Evolutionary conservation across 2,113 vertebrate genomes (phyloP).

Genomic region (Butorides virescens): DNA sequence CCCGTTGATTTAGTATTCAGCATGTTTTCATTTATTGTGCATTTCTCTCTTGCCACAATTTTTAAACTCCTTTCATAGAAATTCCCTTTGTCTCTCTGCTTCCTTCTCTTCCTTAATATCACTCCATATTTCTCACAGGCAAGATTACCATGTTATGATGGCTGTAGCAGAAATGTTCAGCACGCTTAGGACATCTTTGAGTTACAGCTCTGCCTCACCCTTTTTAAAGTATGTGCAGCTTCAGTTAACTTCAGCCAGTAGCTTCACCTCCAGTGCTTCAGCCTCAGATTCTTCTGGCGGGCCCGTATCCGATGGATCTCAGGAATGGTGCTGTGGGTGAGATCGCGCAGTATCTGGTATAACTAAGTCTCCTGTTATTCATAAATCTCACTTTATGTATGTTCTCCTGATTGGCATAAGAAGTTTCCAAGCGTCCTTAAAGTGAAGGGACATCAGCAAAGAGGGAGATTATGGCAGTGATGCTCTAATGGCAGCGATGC

Average conservation of each 20-base stretch:
- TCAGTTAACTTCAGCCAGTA: neutral
- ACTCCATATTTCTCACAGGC: neutral
- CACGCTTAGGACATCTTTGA: accelerated
- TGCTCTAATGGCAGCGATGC: neutral
- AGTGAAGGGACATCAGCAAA: neutral
- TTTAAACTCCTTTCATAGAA: neutral
- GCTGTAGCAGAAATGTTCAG: neutral
- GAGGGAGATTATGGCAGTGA: neutral
- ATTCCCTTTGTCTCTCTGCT: neutral
- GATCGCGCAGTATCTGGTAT: neutral
- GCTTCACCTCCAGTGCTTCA: neutral
- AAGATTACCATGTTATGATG: neutral
- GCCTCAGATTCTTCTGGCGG: neutral
- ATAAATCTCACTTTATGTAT: neutral
- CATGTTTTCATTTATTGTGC: neutral
- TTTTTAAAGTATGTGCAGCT: neutral
- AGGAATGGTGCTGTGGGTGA: neutral
- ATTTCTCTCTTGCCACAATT: neutral
- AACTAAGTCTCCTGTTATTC: neutral
- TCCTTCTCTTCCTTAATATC: neutral
- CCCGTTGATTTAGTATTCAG: neutral
- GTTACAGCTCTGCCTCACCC: neutral
- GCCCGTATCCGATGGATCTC: neutral
- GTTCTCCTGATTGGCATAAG: neutral
- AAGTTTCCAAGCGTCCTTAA: neutral